A percentile compares a stretch with the other conserved stretches of the same genome.
phyloP scores from a whole-genome alignment of 2,113 vertebrate species.

The Etia nguti region DNA sequence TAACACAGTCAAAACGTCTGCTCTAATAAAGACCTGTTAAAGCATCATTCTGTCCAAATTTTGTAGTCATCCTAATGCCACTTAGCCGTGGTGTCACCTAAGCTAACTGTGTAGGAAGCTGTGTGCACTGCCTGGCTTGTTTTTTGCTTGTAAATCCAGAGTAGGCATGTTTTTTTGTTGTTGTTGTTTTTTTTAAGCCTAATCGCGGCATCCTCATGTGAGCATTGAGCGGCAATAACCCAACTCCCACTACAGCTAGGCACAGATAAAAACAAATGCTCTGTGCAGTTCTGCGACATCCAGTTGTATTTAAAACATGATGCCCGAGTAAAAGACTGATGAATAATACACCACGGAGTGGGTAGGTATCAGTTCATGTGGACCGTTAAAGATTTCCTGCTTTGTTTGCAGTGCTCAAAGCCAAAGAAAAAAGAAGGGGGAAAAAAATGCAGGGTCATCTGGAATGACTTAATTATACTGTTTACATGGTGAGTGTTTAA shows the following conservation, averaged over 20 bases:
- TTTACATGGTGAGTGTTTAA: background rate
- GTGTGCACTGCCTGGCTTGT: background rate
- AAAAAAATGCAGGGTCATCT: background rate
- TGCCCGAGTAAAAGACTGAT: background rate
- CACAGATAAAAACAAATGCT: slow-evolving; percentile 27
- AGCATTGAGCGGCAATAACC: slow-evolving; percentile 5
- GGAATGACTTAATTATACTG: background rate
- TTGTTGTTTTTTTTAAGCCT: background rate
- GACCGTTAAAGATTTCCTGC: background rate
- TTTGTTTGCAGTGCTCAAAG: background rate
- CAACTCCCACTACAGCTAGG: slow-evolving; percentile 11
- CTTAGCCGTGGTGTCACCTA: background rate
- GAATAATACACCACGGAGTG: slow-evolving; percentile 1
- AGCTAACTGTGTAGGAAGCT: background rate
- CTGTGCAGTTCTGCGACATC: background rate
- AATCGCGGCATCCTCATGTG: background rate
- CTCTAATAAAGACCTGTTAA: background rate
- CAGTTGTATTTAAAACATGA: background rate
- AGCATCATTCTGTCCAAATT: background rate
- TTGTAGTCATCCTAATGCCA: background rate
- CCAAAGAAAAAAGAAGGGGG: background rate
- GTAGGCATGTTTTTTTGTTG: background rate
- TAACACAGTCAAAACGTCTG: background rate
- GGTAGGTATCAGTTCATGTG: background rate
- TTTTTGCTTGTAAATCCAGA: background rate